Evolutionary conservation across 2,888 invertebrate species (phyloP), one percentile per base, ranked within the genome.

Genomic region (Tuta absoluta): DNA sequence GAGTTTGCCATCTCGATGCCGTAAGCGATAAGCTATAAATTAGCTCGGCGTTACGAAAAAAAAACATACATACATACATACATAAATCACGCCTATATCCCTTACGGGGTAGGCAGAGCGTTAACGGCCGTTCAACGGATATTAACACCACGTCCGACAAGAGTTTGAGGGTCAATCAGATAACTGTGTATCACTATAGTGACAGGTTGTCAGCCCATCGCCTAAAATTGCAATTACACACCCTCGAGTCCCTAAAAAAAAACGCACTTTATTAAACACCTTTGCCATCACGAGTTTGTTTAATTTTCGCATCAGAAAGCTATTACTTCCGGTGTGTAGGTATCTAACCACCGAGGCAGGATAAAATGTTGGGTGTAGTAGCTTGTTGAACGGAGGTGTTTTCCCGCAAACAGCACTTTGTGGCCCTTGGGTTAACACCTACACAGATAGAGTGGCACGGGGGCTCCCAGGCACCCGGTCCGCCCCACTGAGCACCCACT

Each of bases 401-500:
- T 63, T 57, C 48, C 37, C 71, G 70, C 67, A 72, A 73, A 71
- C 73, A 76, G 71, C 75, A 71, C 71, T 78, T 69, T 71, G 75
- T 72, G 71, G 75, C 78, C 78, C 77, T 82, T 80, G 75, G 76
- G 74, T 77, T 80, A 72, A 78, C 84, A 79, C 78, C 82, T 78
- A 81, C 79, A 23, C 14, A 53, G 51, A 75, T 74, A 69, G 71
- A 71, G 72, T 75, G 73, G 74, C 72, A 23, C 21, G 72, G 33
- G 33, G 33, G 33, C 28, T 4, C 10, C 33, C 33, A 8, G 10
- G 33, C 33, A 8, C 33, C 33, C 71, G 75, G 71, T 75, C 69
- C 86, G 79, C 76, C 75, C 79, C 81, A 80, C 77, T 85, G 82
- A 80, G 86, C 80, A 84, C 79, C 76, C 89, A 86, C 72, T 88